Base-by-base conservation (phyloP, 2,888 invertebrate species). In the Orgyia antiqua region DNA sequence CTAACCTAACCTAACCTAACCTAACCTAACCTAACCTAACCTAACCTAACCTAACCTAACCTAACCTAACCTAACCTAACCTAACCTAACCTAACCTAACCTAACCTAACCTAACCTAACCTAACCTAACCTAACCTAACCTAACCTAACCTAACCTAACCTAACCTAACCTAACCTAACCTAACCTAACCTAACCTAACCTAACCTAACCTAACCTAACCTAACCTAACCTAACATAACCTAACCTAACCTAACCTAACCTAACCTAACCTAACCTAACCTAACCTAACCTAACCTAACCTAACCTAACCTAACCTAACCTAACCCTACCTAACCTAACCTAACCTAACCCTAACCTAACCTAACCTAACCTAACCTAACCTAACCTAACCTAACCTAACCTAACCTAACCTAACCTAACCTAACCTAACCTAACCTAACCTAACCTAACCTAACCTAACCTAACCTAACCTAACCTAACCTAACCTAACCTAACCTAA, bases 391-490 rank as follows among this genome's bases (percentile, higher is more conserved):
- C 29, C 29, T 29, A 29, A 29, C 29, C 29, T 29, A 29, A 29
- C 28, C 28, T 29, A 29, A 29, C 29, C 29, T 29, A 29, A 29
- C 29, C 29, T 29, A 29, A 29, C 29, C 29, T 29, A 29, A 29
- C 29, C 24, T 24, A 24, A 11, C 29, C 23, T 29, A 29, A 29
- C 29, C 29, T 29, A 29, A 29, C 29, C 29, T 29, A 29, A 29
- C 29, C 29, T 29, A 29, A 29, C 29, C 29, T 29, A 29, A 29
- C 29, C 29, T 29, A 29, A 29, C 29, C 29, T 29, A 29, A 29
- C 29, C 29, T 29, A 29, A 29, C 29, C 29, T 29, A 29, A 29
- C 29, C 29, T 29, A 29, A 29, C 29, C 29, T 29, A 29, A 29
- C 29, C 29, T 29, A 29, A 29, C 29, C 29, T 29, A 29, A 29